Evolutionary conservation across 2,113 vertebrate genomes (phyloP).

Genomic region (Cyphomyrus discorhynchus): DNA sequence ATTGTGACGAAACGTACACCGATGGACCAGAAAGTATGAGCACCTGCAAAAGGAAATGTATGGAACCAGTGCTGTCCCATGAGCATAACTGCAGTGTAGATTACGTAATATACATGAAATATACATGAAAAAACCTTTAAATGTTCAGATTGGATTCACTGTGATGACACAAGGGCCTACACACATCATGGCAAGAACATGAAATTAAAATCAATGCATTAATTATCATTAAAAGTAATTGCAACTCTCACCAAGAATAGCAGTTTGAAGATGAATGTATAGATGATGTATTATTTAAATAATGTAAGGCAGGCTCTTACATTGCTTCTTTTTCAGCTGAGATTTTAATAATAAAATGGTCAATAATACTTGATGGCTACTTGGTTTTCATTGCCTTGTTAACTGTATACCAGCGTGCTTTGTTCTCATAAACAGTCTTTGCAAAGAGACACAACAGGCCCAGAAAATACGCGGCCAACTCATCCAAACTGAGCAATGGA

Average conservation of each 20-base stretch:
- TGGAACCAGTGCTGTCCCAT: neutral
- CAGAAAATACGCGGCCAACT: conserved; percentile 46
- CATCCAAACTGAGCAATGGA: conserved; percentile 65
- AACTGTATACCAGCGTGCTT: neutral
- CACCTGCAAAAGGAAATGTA: neutral
- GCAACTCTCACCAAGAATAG: neutral
- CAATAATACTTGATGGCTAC: neutral
- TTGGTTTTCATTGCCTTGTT: neutral
- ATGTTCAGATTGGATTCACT: neutral
- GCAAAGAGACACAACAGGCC: conserved; percentile 24
- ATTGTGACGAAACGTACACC: neutral
- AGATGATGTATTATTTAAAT: neutral
- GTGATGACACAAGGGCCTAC: neutral
- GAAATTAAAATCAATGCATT: neutral
- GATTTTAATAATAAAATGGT: neutral
- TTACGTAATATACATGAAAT: neutral
- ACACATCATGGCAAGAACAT: neutral
- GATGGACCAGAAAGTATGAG: neutral
- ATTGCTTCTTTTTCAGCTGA: neutral
- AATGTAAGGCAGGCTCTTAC: neutral
- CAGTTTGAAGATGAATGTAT: neutral
- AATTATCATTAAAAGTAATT: neutral
- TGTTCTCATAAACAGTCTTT: conserved; percentile 53
- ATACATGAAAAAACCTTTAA: neutral
- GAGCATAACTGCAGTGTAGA: neutral